phyloP scores from a whole-genome alignment of 2,797 vertebrate species.

The Antennarius maculatus region DNA sequence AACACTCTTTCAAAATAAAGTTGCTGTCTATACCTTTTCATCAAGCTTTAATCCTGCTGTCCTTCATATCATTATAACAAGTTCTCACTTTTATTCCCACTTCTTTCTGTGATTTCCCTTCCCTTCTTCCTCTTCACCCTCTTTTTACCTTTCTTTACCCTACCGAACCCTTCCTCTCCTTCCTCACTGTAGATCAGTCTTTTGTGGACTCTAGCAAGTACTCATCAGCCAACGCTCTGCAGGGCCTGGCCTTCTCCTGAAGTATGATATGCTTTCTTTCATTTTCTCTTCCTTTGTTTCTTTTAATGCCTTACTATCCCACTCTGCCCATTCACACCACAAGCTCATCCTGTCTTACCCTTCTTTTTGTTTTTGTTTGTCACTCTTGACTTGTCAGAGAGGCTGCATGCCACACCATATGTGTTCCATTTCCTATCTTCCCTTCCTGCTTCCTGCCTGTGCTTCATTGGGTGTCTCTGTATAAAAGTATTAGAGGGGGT shows the following conservation, averaged over 20 bases:
- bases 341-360: conserved; percentile 71
- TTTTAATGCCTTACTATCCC: conserved; percentile 69
- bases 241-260: conserved; percentile 97
- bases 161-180: conserved; percentile 75
- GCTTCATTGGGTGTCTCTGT: conserved; percentile 44
- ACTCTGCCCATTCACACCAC: conserved; percentile 74
- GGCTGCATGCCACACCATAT: conserved; percentile 70
- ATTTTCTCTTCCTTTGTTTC: conserved; percentile 33
- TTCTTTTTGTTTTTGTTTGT: conserved; percentile 72
- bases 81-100: conserved; percentile 55
- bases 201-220: conserved; percentile 98
- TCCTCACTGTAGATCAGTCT: conserved; percentile 90
- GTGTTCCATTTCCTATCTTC: conserved; percentile 82
- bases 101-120: conserved; percentile 44
- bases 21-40: background rate
- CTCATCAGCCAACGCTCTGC: conserved; percentile 94
- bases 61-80: conserved; percentile 45
- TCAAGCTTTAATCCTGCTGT: conserved; percentile 45
- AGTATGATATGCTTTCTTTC: conserved; percentile 84
- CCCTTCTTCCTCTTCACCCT: conserved; percentile 45
- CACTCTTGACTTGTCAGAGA: conserved; percentile 63
- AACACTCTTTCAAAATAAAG: background rate
- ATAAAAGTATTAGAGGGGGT: conserved; percentile 2
- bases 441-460: conserved; percentile 81
- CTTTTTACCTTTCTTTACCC: conserved; percentile 38